These are phyloP conservation scores for Lepus timidus DNA, from an alignment of 2,113 vertebrate species.

Conservation along the genomic window DNA sequence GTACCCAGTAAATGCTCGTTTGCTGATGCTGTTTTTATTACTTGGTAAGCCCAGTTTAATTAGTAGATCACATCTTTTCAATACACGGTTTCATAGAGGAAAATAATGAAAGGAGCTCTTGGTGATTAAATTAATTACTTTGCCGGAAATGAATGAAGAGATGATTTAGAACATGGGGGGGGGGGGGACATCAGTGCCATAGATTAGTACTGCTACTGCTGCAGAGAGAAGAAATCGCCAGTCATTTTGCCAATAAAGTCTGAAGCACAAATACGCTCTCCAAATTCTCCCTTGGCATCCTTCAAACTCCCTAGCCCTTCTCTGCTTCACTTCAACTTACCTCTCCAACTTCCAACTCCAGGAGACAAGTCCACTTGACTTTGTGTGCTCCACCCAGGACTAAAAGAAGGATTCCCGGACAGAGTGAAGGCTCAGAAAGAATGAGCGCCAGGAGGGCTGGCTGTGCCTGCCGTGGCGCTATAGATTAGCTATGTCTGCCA, in stretches of 20 bases:
- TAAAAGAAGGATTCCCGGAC: neutral
- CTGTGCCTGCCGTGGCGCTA: neutral
- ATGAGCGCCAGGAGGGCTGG: neutral
- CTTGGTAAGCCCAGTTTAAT: neutral
- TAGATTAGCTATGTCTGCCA: neutral
- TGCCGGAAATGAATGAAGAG: constrained; percentile 36
- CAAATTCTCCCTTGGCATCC: neutral
- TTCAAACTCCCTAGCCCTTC: neutral
- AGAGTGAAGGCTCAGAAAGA: neutral
- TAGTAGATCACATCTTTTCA: neutral
- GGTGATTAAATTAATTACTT: constrained; percentile 49
- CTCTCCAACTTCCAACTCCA: neutral
- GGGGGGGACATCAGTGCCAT: neutral
- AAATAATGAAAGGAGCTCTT: constrained; percentile 3
- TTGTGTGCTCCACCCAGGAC: neutral
- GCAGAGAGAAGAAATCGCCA: neutral
- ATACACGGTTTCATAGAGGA: neutral
- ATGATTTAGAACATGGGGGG: neutral
- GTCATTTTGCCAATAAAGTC: neutral
- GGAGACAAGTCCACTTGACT: neutral
- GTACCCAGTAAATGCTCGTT: neutral
- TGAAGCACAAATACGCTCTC: constrained; percentile 5
- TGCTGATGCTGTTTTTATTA: neutral
- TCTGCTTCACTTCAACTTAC: neutral
- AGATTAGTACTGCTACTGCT: neutral